Percentiles rank a stretch among this genome's conserved stretches.
Conservation (phyloP, 2,113 vertebrate genomes). For the Nothobranchius kuhntae region DNA sequence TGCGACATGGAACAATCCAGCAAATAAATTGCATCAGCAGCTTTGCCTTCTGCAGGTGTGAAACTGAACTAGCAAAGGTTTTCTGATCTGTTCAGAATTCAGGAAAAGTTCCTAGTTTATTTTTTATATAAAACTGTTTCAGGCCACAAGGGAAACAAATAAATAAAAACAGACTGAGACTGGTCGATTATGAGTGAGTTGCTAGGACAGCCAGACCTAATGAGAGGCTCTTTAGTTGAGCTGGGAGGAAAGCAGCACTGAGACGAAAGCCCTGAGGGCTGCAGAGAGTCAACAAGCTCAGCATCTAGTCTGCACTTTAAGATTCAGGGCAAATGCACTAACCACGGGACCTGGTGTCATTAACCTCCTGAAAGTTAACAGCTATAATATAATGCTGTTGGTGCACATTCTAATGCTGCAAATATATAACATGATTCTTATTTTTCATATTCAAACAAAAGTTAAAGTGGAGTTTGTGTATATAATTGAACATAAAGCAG, state of each 20-base stretch:
- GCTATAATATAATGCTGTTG: no score
- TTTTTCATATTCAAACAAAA: no score
- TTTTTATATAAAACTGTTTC: no score
- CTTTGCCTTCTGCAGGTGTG: slow-evolving; percentile 1
- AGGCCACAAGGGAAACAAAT: no score
- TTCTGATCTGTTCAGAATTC: no score
- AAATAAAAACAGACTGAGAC: not conserved
- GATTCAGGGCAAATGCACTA: not conserved
- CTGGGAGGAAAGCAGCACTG: slow-evolving; percentile 37
- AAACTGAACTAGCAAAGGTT: not conserved
- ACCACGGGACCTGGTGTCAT: not conserved
- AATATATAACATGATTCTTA: no score
- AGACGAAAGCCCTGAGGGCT: slow-evolving; percentile 52
- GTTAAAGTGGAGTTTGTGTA: no score
- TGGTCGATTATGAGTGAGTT: slow-evolving; percentile 43
- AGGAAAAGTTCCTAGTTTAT: no score
- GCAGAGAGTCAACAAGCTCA: slow-evolving; percentile 69
- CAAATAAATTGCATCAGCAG: slow-evolving; percentile 36
- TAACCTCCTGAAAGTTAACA: no score
- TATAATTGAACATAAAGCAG: no score
- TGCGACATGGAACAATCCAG: not conserved
- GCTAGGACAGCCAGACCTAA: slow-evolving; percentile 66
- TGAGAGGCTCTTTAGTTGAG: slow-evolving; percentile 56
- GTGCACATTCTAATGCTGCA: no score
- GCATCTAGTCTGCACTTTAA: slow-evolving; percentile 13